Base-by-base conservation (phyloP, 2,113 vertebrate genomes). In the Ceuthmochares aereus region DNA sequence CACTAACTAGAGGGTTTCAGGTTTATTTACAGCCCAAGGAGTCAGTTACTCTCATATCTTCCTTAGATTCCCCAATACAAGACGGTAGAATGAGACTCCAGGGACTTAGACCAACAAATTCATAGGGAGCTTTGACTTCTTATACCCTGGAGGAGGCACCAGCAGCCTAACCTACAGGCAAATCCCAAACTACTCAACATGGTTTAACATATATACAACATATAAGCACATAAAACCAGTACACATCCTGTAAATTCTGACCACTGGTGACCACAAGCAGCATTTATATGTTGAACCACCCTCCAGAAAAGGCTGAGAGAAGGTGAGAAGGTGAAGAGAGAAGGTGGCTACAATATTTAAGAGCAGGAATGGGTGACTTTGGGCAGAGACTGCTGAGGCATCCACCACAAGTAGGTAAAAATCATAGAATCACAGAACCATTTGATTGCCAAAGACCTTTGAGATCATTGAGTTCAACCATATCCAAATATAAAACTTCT, bases 151-250 rank as follows among this genome's bases (percentile, higher is more conserved):
- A 68, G 40, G 40, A 45, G 47, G 20, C 45, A 58, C 51, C 14
- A 2, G 27, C 43, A 18, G 32, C 75, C 51, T 26, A 30, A 40
- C 2, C 36, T 30, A 62, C 27, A 34, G 23, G 16, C 37, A 55
- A 76, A 56, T 8, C 10, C 54, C 32, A 26, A 62, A 27, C 27
- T 9, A 17, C 32, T 58, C 22, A 10, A 19, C 10, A 7, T 10
- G 60, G 19, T n/a, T 51, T 32, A 36, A 13, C 13, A 10, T 49
- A 23, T 4, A 45, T 7, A 29, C 21, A 30, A 11, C 21, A 6
- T 6, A 12, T 32, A 51, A 36, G 15, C 32, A 7, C 7, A 1
- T 21, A 27, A 2, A 8, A 58, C 11, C 32, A 30, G 10, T 0
- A 6, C 5, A 32, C 5, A 16, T 25, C 51, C 64, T 8, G 4